phyloP scores from a whole-genome alignment of 2,888 invertebrate species.

The Phaedon cochleariae region DNA sequence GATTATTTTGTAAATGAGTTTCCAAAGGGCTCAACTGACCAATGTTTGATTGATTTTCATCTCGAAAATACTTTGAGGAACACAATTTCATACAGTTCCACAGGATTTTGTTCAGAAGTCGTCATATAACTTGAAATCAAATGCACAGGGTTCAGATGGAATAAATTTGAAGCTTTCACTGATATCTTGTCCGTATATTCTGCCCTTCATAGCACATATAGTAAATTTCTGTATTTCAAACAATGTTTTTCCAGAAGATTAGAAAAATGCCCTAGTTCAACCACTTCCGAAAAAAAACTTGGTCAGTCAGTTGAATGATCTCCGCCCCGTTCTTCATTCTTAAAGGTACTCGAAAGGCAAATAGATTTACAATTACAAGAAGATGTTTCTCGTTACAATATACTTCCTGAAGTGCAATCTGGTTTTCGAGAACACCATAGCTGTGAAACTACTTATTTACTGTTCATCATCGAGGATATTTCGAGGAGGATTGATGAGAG shows the following conservation, averaged over 20 bases:
- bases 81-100: background rate
- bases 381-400: no score
- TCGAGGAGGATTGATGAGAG: background rate
- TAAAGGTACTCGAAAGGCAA: no score
- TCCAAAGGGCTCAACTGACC: background rate
- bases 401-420: background rate
- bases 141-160: background rate
- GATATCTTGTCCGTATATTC: background rate
- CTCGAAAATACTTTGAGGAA: background rate
- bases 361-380: no score
- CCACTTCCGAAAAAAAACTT: background rate
- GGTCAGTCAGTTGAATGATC: no score
- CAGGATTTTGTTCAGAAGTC: background rate
- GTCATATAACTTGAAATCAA: background rate
- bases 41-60: background rate
- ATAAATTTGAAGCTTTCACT: background rate
- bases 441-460: background rate
- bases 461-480: constrained; percentile 8
- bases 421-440: constrained; percentile 13
- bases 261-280: background rate
- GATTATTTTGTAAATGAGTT: background rate
- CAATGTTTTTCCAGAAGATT: background rate
- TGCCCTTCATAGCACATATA: background rate
- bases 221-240: background rate
- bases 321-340: no score